Evolutionary conservation across 2,113 vertebrate species (phyloP).

Genomic region (Myxocyprinus asiaticus): DNA sequence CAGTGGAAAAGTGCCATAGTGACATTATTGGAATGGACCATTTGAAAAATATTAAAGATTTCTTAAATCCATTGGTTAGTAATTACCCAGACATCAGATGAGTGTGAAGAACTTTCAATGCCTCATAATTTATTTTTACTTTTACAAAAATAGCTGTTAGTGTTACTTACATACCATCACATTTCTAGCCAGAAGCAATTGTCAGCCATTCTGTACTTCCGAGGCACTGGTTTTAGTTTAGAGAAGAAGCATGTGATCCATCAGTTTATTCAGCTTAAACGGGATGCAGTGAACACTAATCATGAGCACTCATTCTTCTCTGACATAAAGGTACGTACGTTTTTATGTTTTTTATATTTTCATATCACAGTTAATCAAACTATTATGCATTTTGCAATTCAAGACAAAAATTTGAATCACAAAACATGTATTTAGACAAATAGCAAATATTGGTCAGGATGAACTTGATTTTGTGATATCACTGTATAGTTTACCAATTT

Average conservation of each 20-base stretch:
- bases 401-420: no score
- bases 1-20: no score
- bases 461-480: no score
- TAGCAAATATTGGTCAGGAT: no score
- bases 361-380: not conserved
- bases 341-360: not conserved
- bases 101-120: not conserved
- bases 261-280: slow-evolving; percentile 41
- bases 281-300: slow-evolving; percentile 6
- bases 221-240: slow-evolving; percentile 37
- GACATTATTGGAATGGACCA: slow-evolving; percentile 41
- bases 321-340: slow-evolving; percentile 41
- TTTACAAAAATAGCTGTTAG: no score
- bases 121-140: not conserved
- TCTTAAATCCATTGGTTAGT: slow-evolving; percentile 33
- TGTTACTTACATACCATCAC: no score
- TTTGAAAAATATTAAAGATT: slow-evolving; percentile 43
- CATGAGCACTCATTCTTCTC: slow-evolving; percentile 35
- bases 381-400: not conserved
- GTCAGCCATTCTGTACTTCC: slow-evolving; percentile 46
- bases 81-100: slow-evolving; percentile 54
- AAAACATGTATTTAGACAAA: no score
- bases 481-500: no score
- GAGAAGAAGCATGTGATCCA: not conserved
- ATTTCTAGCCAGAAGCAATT: slow-evolving; percentile 51